Evolutionary conservation across 2,888 invertebrate genomes (phyloP), one percentile per base, ranked within the genome.

Genomic region (Barypeithes pellucidus): DNA sequence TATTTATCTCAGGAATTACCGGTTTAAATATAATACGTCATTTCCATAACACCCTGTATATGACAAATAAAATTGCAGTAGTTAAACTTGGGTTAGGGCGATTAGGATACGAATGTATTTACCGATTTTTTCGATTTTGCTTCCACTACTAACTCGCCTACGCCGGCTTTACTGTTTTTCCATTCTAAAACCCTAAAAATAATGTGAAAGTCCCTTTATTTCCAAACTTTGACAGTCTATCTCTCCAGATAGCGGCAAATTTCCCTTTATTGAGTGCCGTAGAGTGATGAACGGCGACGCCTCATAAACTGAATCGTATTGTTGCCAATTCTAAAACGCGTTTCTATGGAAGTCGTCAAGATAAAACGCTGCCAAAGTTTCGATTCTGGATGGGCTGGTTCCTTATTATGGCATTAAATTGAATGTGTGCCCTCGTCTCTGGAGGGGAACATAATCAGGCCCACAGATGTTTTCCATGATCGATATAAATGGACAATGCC

Each of bases 361-460:
- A 69, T 69, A 69, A 62, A 54, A 62, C 61, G 47, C 45, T 59
- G 59, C 41, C 60, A 60, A 66, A 59, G 50, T 65, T 71, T 72
- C 67, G 66, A 72, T 72, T 67, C 29, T 33, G 36, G 59, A 66
- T 47, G 14, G 20, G 22, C 39, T 63, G 65, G 67, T 54, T 47
- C 72, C 72, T 72, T 72, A 72, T 72, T 72, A 67, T 72, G 52
- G 43, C 29, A 14, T 24, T 43, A 72, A 72, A 72, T 72, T 72
- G 72, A 72, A 72, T 72, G 50, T 60, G 24, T 39, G 59, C 45
- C 50, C 59, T 33, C 29, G 29, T 5, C 9, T 29, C 29, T 7
- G 8, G 1, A 39, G 29, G 18, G 65, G 65, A 47, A 41, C 43
- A 59, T 22, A 45, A 71, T 65, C 33, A 57, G 16, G 54, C 33